Conservation (phyloP, 1,140 invertebrate species). For the Linepithema humile region DNA sequence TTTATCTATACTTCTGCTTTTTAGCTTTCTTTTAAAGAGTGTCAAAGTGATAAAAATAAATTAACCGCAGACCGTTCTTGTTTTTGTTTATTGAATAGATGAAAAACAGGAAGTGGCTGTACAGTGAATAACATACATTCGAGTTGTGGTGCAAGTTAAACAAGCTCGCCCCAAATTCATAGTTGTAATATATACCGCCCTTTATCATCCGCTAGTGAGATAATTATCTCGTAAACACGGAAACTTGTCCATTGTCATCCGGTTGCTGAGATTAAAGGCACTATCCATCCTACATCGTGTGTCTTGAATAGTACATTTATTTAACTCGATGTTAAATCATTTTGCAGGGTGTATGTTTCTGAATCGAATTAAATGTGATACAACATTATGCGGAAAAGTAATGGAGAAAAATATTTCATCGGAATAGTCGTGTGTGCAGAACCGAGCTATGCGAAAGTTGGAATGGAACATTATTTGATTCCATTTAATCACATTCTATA, state of each 20-base stretch:
- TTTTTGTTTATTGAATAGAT: conserved; percentile 28
- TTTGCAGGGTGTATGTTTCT: neutral
- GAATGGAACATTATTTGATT: neutral
- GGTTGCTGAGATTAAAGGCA: conserved; percentile 22
- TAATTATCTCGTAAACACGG: conserved; percentile 39
- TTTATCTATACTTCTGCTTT: no score
- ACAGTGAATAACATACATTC: conserved; percentile 7
- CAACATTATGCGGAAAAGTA: neutral
- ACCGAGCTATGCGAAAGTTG: neutral
- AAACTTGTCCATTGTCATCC: conserved; percentile 49
- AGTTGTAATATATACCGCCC: neutral
- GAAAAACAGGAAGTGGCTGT: neutral
- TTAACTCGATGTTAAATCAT: neutral
- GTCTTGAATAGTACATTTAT: neutral
- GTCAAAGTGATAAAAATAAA: no score
- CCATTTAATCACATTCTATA: neutral
- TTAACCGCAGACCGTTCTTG: neutral
- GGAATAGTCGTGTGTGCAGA: neutral
- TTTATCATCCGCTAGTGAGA: conserved; percentile 29
- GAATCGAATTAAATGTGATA: neutral
- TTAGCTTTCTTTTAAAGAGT: no score
- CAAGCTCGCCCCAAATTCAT: conserved; percentile 28
- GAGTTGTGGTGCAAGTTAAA: conserved; percentile 8
- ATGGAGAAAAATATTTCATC: neutral
- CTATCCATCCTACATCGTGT: neutral